Evolutionary conservation across 2,888 invertebrate species (phyloP).

Genomic region (Lepidochitona cinerea): DNA sequence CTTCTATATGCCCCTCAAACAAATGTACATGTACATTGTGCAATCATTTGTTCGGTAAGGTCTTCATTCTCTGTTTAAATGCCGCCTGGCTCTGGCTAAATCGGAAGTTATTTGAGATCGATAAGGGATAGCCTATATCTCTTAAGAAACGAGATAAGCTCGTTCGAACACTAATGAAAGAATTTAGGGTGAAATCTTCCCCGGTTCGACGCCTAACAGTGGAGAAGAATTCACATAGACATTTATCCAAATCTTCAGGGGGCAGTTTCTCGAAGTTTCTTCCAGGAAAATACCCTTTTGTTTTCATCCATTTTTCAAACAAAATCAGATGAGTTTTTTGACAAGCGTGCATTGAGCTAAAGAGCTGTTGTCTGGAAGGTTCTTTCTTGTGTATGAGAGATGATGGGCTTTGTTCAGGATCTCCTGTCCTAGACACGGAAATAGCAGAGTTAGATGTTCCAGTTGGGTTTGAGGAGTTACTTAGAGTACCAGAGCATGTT

Average conservation of each 20-base stretch:
- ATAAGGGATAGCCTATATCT: neutral
- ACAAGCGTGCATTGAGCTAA: too few relatives aligned
- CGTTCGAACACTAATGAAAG: neutral
- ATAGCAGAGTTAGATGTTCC: too few relatives aligned
- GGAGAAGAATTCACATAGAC: neutral
- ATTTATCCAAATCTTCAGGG: neutral
- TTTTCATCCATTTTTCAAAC: neutral
- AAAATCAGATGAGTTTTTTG: neutral
- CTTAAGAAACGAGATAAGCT: neutral
- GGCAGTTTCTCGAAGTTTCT: neutral
- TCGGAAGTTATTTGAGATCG: neutral
- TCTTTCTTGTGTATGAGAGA: too few relatives aligned
- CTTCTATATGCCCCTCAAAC: too few relatives aligned
- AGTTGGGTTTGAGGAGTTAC: too few relatives aligned
- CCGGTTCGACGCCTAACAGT: neutral
- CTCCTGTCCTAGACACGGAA: too few relatives aligned
- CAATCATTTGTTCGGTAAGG: neutral
- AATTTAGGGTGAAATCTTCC: neutral
- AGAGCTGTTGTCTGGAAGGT: too few relatives aligned
- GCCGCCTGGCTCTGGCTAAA: neutral
- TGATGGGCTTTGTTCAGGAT: too few relatives aligned
- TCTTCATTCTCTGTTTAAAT: neutral
- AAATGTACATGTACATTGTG: too few relatives aligned
- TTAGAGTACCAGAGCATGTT: too few relatives aligned
- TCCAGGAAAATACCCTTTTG: neutral